Conservation (phyloP, 2,113 vertebrate species). For the Peromyscus californicus region DNA sequence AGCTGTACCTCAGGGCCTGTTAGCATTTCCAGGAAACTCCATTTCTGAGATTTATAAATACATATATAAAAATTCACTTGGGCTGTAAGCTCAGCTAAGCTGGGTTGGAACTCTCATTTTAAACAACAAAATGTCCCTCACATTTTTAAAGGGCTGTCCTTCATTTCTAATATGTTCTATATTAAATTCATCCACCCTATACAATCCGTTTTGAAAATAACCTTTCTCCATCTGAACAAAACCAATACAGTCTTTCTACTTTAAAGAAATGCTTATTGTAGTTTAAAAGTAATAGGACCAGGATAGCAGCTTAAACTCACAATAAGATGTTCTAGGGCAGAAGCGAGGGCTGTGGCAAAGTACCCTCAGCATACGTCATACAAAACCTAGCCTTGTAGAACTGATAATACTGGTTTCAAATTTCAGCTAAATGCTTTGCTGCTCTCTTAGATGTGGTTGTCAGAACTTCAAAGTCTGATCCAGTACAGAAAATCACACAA, state of each 20-base stretch:
- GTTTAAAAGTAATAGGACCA: conserved; percentile 62
- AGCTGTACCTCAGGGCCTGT: conserved; percentile 65
- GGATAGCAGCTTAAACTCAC: conserved; percentile 45
- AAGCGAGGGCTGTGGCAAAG: background rate
- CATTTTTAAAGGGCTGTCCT: conserved; percentile 53
- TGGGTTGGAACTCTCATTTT: conserved; percentile 68
- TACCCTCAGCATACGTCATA: conserved; percentile 18
- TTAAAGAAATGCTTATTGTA: conserved; percentile 36
- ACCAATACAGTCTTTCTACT: conserved; percentile 51
- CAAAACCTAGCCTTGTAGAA: background rate
- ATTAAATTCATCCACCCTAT: conserved; percentile 35
- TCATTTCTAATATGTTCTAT: conserved; percentile 59
- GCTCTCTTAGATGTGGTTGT: conserved; percentile 13
- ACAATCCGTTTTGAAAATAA: conserved; percentile 70
- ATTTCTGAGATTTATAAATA: conserved; percentile 78
- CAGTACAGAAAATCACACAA: background rate
- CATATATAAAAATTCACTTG: conserved; percentile 69
- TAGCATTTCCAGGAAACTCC: conserved; percentile 79
- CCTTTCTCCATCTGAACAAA: conserved; percentile 41
- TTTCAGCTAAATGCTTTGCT: background rate
- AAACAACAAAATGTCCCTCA: conserved; percentile 56
- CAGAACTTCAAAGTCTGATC: background rate
- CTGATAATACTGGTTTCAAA: conserved; percentile 1
- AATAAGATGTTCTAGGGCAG: background rate
- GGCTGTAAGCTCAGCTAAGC: conserved; percentile 47